A percentile compares a stretch with the other conserved stretches of the same genome.
These are phyloP conservation scores for Megaustenia siamemsis DNA, from an alignment of 2,888 invertebrate genomes.

Conservation along the genomic window DNA sequence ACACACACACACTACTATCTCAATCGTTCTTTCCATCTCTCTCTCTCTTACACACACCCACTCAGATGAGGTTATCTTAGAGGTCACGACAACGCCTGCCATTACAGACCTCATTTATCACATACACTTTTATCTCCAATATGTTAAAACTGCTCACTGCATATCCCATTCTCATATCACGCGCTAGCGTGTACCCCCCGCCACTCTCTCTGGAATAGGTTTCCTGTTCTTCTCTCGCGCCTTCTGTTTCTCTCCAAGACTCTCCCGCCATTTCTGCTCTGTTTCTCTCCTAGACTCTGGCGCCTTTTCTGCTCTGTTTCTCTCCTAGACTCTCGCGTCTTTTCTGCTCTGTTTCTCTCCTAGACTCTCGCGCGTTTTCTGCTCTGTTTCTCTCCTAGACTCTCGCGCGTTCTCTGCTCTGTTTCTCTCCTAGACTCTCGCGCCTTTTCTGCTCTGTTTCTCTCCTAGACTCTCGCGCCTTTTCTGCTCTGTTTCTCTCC, in stretches of 20 bases:
- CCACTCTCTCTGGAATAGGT: too few species aligned
- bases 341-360: background rate
- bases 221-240: background rate
- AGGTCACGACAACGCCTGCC: too few species aligned
- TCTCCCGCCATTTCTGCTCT: too few species aligned
- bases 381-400: background rate
- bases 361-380: background rate
- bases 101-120: too few species aligned
- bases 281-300: background rate
- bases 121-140: too few species aligned
- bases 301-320: background rate
- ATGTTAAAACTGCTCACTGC: too few species aligned
- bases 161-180: too few species aligned
- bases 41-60: background rate
- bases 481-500: background rate
- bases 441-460: background rate
- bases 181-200: too few species aligned
- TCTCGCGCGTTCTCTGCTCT: background rate
- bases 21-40: background rate
- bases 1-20: too few species aligned
- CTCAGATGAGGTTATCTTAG: background rate
- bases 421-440: background rate
- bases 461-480: background rate
- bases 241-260: background rate
- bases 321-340: too few species aligned